phyloP scores from a whole-genome alignment of 2,888 invertebrate species.

The Tupiocoris notatus region DNA sequence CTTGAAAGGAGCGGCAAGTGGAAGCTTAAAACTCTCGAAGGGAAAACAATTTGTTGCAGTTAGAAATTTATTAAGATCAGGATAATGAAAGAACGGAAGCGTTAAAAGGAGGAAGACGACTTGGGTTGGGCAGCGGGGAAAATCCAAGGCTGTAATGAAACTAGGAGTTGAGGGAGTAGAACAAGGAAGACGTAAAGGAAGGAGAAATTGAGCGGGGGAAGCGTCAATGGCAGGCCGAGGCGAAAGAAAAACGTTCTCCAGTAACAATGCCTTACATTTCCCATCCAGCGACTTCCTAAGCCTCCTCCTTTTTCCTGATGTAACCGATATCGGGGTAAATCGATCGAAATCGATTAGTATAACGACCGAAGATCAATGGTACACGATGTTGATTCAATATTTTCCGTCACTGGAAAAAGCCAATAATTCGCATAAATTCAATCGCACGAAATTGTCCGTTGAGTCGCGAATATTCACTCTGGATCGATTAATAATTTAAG shows the following conservation, averaged over 20 bases:
- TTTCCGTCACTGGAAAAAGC: no score
- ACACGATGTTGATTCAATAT: no score
- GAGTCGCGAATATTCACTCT: no score
- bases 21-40: slow-evolving; percentile 18
- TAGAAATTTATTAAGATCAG: slow-evolving; percentile 34
- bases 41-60: slow-evolving; percentile 39
- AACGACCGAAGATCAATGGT: no score
- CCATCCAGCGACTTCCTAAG: not conserved
- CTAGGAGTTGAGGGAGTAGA: not conserved
- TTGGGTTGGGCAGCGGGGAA: not conserved
- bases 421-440: no score
- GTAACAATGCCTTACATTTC: not conserved
- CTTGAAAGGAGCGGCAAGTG: slow-evolving; percentile 20
- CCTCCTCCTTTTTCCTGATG: not conserved
- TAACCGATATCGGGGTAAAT: not conserved
- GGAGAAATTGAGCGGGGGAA: not conserved
- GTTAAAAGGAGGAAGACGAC: not conserved
- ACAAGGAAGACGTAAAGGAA: not conserved
- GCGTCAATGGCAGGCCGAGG: slow-evolving; percentile 29
- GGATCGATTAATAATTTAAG: no score
- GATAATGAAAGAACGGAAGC: slow-evolving; percentile 11
- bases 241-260: slow-evolving; percentile 21
- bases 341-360: not conserved
- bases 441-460: no score
- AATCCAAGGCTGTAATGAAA: not conserved